These are phyloP conservation scores for Zygogramma bicolorata DNA, from an alignment of 2,888 invertebrate species.

Conservation along the genomic window DNA sequence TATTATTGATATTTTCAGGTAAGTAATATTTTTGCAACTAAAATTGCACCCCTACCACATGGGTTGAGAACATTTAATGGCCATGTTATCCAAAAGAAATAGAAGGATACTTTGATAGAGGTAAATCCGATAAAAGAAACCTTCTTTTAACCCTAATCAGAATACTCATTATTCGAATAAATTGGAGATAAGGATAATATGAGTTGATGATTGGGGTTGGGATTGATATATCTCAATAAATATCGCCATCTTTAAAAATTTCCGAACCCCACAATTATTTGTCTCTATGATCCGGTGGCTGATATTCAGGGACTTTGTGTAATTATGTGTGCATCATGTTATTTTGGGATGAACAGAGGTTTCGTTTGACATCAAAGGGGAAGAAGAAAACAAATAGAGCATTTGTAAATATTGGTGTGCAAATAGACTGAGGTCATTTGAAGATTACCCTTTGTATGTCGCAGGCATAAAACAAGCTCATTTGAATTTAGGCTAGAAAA, in stretches of 20 bases:
- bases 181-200: too few species aligned
- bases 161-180: too few species aligned
- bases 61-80: too few species aligned
- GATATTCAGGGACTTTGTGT: not conserved
- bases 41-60: too few species aligned
- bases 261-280: not conserved
- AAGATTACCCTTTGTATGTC: not conserved
- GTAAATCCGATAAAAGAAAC: too few species aligned
- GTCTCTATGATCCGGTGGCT: not conserved
- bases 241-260: not conserved
- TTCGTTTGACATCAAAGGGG: slow-evolving; percentile 63
- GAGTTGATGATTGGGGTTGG: too few species aligned
- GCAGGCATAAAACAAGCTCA: not conserved
- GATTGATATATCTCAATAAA: not conserved
- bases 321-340: not conserved
- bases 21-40: too few species aligned
- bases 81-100: too few species aligned
- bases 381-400: slow-evolving; percentile 58
- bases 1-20: too few species aligned
- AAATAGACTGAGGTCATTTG: slow-evolving; percentile 47
- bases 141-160: too few species aligned
- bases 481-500: not conserved
- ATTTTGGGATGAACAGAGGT: slow-evolving; percentile 62
- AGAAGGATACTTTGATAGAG: too few species aligned
- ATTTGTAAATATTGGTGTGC: slow-evolving; percentile 60